A percentile compares a stretch with the other conserved stretches of the same genome.
Evolutionary conservation across 2,888 invertebrate genomes (phyloP).

Genomic region (Drosophila cognata): DNA sequence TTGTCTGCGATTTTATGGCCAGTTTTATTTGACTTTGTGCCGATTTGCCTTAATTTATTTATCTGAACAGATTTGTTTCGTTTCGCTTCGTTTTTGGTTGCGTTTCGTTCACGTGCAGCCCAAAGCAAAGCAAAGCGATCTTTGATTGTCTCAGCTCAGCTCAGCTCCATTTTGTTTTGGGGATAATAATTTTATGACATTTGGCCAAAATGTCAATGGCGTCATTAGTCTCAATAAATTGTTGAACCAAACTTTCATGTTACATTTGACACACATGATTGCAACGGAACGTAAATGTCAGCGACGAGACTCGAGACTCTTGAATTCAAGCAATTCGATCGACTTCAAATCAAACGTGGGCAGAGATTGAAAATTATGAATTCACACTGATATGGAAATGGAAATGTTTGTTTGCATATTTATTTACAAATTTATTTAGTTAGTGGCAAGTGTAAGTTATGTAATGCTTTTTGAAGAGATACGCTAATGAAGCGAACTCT

Average conservation of each 20-base stretch:
- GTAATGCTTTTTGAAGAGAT: conserved; percentile 31
- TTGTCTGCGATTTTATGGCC: conserved; percentile 47
- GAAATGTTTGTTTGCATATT: neutral
- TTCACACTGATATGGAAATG: neutral
- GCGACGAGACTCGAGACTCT: conserved; percentile 3
- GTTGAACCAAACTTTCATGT: conserved; percentile 1
- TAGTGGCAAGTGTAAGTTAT: conserved; percentile 18
- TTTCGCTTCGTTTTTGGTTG: conserved; percentile 16
- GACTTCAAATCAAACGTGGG: conserved; percentile 34
- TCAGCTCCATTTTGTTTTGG: neutral
- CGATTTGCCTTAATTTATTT: conserved; percentile 53
- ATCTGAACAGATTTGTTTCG: conserved; percentile 35
- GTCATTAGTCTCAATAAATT: conserved; percentile 22
- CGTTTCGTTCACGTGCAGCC: conserved; percentile 33
- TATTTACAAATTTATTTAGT: conserved; percentile 7
- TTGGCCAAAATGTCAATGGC: conserved; percentile 50
- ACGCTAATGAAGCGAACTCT: conserved; percentile 29
- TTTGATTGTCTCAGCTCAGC: conserved; percentile 11
- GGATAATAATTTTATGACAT: conserved; percentile 31
- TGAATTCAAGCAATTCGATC: conserved; percentile 35
- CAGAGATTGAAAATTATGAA: neutral
- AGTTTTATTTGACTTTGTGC: conserved; percentile 51
- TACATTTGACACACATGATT: conserved; percentile 29
- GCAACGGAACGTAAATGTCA: conserved; percentile 44
- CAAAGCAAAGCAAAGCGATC: neutral